A percentile compares a stretch with the other conserved stretches of the same genome.
phyloP scores from a whole-genome alignment of 2,888 invertebrate species.

The Bombylius discolor region DNA sequence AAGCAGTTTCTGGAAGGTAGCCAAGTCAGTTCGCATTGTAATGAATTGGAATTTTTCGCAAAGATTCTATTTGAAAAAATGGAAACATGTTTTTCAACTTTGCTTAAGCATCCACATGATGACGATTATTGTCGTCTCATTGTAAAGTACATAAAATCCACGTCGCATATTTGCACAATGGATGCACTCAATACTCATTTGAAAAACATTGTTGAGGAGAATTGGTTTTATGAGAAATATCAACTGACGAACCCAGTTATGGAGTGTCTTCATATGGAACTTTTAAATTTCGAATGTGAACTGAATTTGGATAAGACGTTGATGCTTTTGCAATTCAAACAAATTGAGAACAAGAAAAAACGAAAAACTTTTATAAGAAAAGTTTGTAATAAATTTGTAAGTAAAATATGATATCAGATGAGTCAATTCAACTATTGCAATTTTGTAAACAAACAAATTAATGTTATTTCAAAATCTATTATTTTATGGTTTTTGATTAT shows the following conservation, averaged over 20 bases:
- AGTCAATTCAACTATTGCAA: too few species aligned
- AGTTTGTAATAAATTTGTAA: constrained; percentile 28
- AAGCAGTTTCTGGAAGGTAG: constrained; percentile 36
- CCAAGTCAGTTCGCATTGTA: background rate
- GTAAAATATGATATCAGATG: constrained; percentile 9
- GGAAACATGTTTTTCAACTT: constrained; percentile 26
- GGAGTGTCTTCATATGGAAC: constrained; percentile 22
- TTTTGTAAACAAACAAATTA: too few species aligned
- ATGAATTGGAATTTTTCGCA: constrained; percentile 35
- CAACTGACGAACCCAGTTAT: constrained; percentile 17
- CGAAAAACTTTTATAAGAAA: constrained; percentile 25
- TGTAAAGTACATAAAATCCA: constrained; percentile 28
- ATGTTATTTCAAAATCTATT: constrained; percentile 8
- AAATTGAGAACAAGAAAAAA: constrained; percentile 18
- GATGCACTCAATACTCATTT: constrained; percentile 29
- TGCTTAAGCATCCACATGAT: constrained; percentile 14
- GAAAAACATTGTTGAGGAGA: constrained; percentile 27
- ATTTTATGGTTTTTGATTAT: too few species aligned
- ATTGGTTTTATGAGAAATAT: constrained; percentile 31
- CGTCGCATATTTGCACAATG: constrained; percentile 27
- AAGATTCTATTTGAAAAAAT: constrained; percentile 33
- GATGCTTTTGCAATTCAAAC: constrained; percentile 19
- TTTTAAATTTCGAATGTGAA: constrained; percentile 27
- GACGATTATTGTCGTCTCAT: constrained; percentile 16
- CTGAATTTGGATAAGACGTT: constrained; percentile 27